These are phyloP conservation scores for Cheilinus undulatus DNA, from an alignment of 2,113 vertebrate genomes.

Conservation along the genomic window DNA sequence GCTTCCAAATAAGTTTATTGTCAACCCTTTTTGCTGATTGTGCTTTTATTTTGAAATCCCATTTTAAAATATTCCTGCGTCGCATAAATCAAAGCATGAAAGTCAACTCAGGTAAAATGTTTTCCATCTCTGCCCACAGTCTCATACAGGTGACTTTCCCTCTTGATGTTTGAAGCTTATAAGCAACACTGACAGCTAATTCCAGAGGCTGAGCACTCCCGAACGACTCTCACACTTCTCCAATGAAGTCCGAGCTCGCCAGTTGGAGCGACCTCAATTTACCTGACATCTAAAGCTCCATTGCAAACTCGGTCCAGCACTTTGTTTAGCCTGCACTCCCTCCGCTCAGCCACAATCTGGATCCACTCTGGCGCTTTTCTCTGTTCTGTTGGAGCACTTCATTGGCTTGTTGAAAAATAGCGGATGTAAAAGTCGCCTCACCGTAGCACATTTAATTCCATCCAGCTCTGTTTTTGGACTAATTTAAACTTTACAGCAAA, in stretches of 20 bases:
- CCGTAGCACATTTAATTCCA: conserved; percentile 29
- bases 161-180: not conserved
- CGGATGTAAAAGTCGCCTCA: conserved; percentile 25
- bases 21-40: not conserved
- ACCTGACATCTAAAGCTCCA: conserved; percentile 32
- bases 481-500: conserved; percentile 40
- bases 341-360: conserved; percentile 19
- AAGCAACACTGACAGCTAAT: conserved; percentile 25
- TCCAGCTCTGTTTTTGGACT: conserved; percentile 24
- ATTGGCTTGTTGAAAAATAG: conserved; percentile 41
- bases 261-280: conserved; percentile 35
- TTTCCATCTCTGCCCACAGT: conserved; percentile 22
- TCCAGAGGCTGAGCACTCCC: conserved; percentile 4
- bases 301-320: conserved; percentile 31
- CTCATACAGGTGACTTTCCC: conserved; percentile 5
- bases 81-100: conserved; percentile 12
- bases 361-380: conserved; percentile 22
- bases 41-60: conserved; percentile 32
- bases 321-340: conserved; percentile 28
- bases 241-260: conserved; percentile 10
- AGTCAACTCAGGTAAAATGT: not conserved
- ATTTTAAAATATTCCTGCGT: not conserved
- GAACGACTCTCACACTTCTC: conserved; percentile 17
- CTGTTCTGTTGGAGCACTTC: conserved; percentile 22
- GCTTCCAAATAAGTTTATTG: conserved; percentile 12